phyloP scores from a whole-genome alignment of 2,797 vertebrate species.

The Anabas testudineus region DNA sequence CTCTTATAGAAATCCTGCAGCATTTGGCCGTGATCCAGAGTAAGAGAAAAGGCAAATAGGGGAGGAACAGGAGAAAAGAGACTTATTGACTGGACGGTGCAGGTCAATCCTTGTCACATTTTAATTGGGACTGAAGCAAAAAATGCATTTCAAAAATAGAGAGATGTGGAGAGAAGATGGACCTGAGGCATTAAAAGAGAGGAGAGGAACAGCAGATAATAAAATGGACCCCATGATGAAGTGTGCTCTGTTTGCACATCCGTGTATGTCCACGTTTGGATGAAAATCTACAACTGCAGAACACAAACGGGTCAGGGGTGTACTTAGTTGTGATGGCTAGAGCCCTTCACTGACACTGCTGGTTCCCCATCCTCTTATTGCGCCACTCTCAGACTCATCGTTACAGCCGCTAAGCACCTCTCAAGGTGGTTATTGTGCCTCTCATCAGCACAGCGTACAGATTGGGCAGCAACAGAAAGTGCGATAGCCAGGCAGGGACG shows the following conservation, averaged over 20 bases:
- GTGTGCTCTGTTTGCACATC: slow-evolving; percentile 20
- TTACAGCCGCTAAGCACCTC: slow-evolving; percentile 60
- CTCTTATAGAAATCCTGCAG: slow-evolving; percentile 54
- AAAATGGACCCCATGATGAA: slow-evolving; percentile 25
- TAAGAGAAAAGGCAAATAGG: slow-evolving; percentile 10
- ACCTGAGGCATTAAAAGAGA: background rate
- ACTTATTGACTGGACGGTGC: slow-evolving; percentile 25
- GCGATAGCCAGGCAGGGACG: slow-evolving; percentile 62
- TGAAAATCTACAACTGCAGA: background rate
- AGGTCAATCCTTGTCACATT: slow-evolving; percentile 47
- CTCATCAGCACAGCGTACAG: slow-evolving; percentile 46
- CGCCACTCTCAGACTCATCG: slow-evolving; percentile 40
- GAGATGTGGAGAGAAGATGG: background rate
- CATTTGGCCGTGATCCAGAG: slow-evolving; percentile 37
- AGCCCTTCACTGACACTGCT: slow-evolving; percentile 27
- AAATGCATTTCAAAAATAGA: background rate
- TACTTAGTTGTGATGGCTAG: slow-evolving; percentile 55
- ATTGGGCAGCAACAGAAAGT: slow-evolving; percentile 52
- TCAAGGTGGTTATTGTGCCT: slow-evolving; percentile 55
- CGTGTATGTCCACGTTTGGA: slow-evolving; percentile 13
- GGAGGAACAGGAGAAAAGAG: slow-evolving; percentile 1
- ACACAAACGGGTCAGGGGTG: slow-evolving; percentile 37
- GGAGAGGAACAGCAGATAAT: slow-evolving; percentile 4
- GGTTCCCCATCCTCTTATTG: slow-evolving; percentile 38
- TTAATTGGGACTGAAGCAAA: slow-evolving; percentile 22